Percentiles rank a stretch among this genome's conserved stretches.
Conservation (phyloP, 2,888 invertebrate species). For the Callosobruchus maculatus region DNA sequence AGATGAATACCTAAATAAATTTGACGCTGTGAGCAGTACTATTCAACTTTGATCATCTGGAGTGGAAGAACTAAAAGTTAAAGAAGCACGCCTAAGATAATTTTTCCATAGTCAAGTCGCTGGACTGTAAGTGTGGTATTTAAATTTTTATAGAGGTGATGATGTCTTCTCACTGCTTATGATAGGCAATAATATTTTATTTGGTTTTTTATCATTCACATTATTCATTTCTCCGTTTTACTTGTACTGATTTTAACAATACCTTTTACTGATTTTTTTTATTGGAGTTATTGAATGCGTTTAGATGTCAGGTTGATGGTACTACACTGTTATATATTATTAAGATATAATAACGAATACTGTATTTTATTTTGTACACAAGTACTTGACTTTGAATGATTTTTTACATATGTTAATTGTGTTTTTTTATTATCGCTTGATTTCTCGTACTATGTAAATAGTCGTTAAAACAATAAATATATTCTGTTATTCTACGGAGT, state of each 20-base stretch:
- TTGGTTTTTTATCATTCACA: background rate
- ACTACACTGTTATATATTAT: too few relatives aligned
- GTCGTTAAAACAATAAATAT: background rate
- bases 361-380: background rate
- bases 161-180: background rate
- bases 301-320: background rate
- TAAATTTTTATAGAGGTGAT: background rate
- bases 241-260: background rate
- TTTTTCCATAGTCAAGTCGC: background rate
- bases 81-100: too few relatives aligned
- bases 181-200: background rate
- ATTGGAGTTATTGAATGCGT: background rate
- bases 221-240: background rate
- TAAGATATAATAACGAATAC: background rate
- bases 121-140: background rate
- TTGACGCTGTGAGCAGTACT: too few relatives aligned
- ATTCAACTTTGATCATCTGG: too few relatives aligned
- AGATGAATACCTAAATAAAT: too few relatives aligned
- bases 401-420: background rate
- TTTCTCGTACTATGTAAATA: background rate
- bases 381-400: background rate
- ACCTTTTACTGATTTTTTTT: background rate
- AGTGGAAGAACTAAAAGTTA: too few relatives aligned
- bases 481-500: background rate
- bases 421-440: background rate